phyloP scores from a whole-genome alignment of 2,888 invertebrate species.

The Podotricha telesiphe region DNA sequence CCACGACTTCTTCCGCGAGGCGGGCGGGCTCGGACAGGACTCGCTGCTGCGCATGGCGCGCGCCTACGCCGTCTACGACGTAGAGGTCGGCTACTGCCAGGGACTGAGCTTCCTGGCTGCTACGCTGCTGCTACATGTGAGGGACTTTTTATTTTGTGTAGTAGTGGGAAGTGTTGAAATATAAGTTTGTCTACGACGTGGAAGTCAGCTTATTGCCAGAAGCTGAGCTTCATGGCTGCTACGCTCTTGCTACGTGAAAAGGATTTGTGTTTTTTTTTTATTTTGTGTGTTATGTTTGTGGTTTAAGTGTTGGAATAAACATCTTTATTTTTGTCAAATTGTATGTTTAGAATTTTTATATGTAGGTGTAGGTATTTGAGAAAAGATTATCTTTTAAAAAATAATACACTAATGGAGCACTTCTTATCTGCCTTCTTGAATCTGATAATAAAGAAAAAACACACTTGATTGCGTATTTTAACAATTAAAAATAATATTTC shows the following conservation, averaged over 20 bases:
- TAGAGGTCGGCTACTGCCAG: constrained; percentile 99
- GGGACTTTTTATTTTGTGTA: too few relatives aligned
- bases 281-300: too few relatives aligned
- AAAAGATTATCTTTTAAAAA: too few relatives aligned
- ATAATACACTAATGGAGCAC: too few relatives aligned
- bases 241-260: constrained; percentile 81
- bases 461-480: too few relatives aligned
- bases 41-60: constrained; percentile 97
- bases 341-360: too few relatives aligned
- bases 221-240: constrained; percentile 95
- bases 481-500: too few relatives aligned
- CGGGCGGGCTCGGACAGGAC: constrained; percentile 97
- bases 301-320: too few relatives aligned
- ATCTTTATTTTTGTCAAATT: too few relatives aligned
- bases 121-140: constrained; percentile 97
- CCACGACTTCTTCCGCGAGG: constrained; percentile 98
- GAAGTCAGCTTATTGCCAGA: constrained; percentile 99
- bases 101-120: constrained; percentile 99
- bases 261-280: background rate
- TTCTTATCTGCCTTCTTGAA: too few relatives aligned
- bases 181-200: constrained; percentile 96
- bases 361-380: too few relatives aligned
- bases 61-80: constrained; percentile 98
- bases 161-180: background rate
- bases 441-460: too few relatives aligned